Base-by-base conservation (phyloP, 2,797 vertebrate genomes). In the Leptodactylus fallax region DNA sequence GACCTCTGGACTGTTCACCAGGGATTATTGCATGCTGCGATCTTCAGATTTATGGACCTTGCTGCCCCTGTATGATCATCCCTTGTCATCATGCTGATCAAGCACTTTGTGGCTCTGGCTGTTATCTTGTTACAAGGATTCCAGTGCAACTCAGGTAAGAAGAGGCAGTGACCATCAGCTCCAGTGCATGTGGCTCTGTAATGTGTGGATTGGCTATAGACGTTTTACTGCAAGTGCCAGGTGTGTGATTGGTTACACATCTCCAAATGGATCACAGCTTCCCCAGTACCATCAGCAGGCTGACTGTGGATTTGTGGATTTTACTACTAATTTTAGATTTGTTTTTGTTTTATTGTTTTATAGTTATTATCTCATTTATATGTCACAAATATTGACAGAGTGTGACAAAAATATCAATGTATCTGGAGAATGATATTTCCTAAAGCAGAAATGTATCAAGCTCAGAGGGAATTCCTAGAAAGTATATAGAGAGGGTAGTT, bases 121-220 rank as follows among this genome's bases (percentile, higher is more conserved):
- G 0, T 87, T 3, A 90, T 77, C 0, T 90, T 91, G 82, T 91
- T 93, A 10, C 92, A 90, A 56, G 91, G 87, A 60, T 58, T 92
- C 47, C 91, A 92, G 14, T 88, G 90, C 85, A 49, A 90, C 53
- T 90, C 90, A 90, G 93, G 93, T 94, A 92, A 93, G 93, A 71
- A 93, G 93, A 71, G 8, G 16, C 14, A 47, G 25, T 11, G 60
- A 65, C 12, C 55, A 51, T 27, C 79, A 82, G 58, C 49, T 81
- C n/a, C 69, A 77, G 86, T 55, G 51, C 55, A 13, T 79, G 72
- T 25, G 25, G 58, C 27, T 78, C 51, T 83, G 63, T 17, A 10
- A 69, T 45, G 80, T 36, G 61, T 53, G 71, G 87, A 58, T 83
- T 79, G 61, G 58, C 27, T 79, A 77, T 53, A 45, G n/a, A 61